Conservation (phyloP, 2,888 invertebrate genomes). For the Trichopoda pennipes region DNA sequence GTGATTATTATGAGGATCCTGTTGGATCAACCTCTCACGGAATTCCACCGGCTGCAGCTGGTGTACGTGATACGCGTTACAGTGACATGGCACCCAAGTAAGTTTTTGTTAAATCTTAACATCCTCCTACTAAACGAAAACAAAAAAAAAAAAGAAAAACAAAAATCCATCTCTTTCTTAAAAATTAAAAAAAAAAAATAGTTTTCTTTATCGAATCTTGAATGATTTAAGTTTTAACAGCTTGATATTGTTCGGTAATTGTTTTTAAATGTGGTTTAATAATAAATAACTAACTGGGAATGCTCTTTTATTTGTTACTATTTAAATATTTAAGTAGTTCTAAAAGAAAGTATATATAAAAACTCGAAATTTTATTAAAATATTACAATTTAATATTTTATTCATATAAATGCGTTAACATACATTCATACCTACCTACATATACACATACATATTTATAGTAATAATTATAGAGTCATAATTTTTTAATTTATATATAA, state of each 20-base stretch:
- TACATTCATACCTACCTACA: no score
- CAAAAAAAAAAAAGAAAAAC: no score
- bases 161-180: conserved; percentile 13
- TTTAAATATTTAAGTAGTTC: conserved; percentile 10
- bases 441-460: conserved; percentile 11
- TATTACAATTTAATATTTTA: conserved; percentile 41
- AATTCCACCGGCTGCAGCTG: conserved; percentile 84
- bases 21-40: conserved; percentile 80
- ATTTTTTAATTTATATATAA: conserved; percentile 44
- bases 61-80: conserved; percentile 87
- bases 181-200: conserved; percentile 17
- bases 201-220: conserved; percentile 50
- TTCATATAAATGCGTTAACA: conserved; percentile 13
- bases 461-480: conserved; percentile 2
- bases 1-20: conserved; percentile 82
- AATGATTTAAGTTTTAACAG: conserved; percentile 64
- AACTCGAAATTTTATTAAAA: conserved; percentile 11
- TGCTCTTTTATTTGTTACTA: conserved; percentile 46
- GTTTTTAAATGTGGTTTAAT: conserved; percentile 36
- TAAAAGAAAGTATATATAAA: conserved; percentile 21
- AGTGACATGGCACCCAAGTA: conserved; percentile 94
- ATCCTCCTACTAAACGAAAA: conserved; percentile 6
- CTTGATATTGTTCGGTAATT: conserved; percentile 50
- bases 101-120: conserved; percentile 80
- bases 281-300: conserved; percentile 54